Base-by-base conservation (phyloP, 2,113 vertebrate species). In the Pomatorhinus ruficollis region DNA sequence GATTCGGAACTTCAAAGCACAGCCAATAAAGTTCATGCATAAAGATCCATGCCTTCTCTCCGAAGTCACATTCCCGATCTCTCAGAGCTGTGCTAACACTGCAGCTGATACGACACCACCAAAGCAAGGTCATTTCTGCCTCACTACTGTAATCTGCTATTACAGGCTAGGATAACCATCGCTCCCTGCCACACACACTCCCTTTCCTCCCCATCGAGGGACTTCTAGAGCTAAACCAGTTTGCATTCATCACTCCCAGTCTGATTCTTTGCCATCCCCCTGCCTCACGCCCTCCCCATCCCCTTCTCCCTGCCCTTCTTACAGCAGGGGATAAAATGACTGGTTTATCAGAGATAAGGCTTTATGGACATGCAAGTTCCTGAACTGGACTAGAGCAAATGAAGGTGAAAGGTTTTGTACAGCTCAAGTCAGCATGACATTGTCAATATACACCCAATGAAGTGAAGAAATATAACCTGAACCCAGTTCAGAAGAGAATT, bases 281-380 rank as follows among this genome's bases (percentile, higher is more conserved):
- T 30, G 14, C 9, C 24, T 22, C 30, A 37, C 10, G 37, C 5
- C 11, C 13, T 30, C 15, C 8, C 17, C 2, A 2, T 4, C 6
- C 2, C 14, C 6, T 42, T 27, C 10, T 20, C 27, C 27, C 11
- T 10, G 4, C 4, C 6, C 6, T 68, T 65, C 59, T 86, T 54
- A 79, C 16, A 69, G 31, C 4, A 31, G 9, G 15, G 4, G 11
- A 71, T 59, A 79, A 90, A 93, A 69, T 12, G 10, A 79, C 50
- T 72, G 31, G 14, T 60, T 72, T 27, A 76, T 79, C 35, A 76
- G 24, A 78, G 33, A 78, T 23, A 10, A 39, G 27, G 76, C 12
- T 44, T 74, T 59, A 76, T 2, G 16, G n/a, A 70, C 68, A 57
- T 64, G 30, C 24, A 95, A 50, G 39, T 63, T 88, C 37, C 59